Evolutionary conservation across 2,888 invertebrate species (phyloP).

Genomic region (Drosophila falleni): DNA sequence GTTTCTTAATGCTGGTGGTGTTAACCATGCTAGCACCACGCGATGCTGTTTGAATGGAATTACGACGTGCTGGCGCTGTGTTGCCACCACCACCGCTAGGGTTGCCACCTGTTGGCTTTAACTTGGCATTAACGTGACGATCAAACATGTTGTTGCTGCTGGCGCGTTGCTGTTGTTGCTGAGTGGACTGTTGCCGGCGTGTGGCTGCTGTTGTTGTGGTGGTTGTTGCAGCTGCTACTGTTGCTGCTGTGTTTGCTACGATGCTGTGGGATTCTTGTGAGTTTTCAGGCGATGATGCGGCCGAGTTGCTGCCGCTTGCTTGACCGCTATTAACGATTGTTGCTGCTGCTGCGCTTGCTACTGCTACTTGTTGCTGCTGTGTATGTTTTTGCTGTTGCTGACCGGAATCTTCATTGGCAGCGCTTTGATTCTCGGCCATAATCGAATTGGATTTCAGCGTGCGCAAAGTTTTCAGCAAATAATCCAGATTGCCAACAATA

Average conservation of each 20-base stretch:
- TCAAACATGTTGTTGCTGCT: slow-evolving; percentile 80
- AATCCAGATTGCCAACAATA: slow-evolving; percentile 82
- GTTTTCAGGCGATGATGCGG: slow-evolving; percentile 81
- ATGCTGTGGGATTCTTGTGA: slow-evolving; percentile 74
- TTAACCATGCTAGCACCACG: slow-evolving; percentile 61
- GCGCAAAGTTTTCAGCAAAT: slow-evolving; percentile 84
- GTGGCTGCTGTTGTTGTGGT: slow-evolving; percentile 33
- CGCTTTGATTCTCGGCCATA: slow-evolving; percentile 85
- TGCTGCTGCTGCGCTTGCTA: slow-evolving; percentile 58
- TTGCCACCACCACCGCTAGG: slow-evolving; percentile 31
- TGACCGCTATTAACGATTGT: slow-evolving; percentile 59
- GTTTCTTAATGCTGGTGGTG: slow-evolving; percentile 76
- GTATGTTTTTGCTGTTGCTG: slow-evolving; percentile 82
- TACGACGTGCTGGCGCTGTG: slow-evolving; percentile 69
- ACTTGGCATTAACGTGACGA: slow-evolving; percentile 78
- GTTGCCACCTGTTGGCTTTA: slow-evolving; percentile 69
- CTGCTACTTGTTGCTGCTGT: slow-evolving; percentile 59
- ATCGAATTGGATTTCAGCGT: slow-evolving; percentile 84
- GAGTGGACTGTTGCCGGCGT: slow-evolving; percentile 46
- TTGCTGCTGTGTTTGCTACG: slow-evolving; percentile 43
- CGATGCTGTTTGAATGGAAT: slow-evolving; percentile 77
- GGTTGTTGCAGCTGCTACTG: slow-evolving; percentile 36
- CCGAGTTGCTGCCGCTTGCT: slow-evolving; percentile 70
- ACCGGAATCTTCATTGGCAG: slow-evolving; percentile 85
- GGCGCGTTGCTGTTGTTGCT: slow-evolving; percentile 34